Conservation (phyloP, 2,797 vertebrate species). For the Cirrhinus mrigala region DNA sequence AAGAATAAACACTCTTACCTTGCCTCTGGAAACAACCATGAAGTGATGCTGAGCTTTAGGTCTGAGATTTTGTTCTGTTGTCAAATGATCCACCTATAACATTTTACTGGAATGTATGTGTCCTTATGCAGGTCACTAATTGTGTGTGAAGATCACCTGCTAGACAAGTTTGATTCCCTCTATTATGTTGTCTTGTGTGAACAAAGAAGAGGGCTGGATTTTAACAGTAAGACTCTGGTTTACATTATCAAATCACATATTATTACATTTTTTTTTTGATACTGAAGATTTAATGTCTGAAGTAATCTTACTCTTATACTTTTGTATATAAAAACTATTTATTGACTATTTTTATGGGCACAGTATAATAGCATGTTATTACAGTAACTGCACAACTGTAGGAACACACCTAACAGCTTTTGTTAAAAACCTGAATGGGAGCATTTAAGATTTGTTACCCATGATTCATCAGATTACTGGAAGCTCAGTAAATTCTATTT, state of each 20-base stretch:
- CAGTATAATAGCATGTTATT: not conserved
- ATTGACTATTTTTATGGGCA: not conserved
- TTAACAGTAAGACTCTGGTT: not conserved
- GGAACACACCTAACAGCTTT: not conserved
- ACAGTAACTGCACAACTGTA: not conserved
- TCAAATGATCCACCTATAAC: not conserved
- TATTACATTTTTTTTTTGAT: not conserved
- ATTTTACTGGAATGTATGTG: not conserved
- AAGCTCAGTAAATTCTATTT: not conserved
- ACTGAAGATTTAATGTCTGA: not conserved
- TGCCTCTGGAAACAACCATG: not conserved
- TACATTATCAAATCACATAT: not conserved
- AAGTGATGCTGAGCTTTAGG: not conserved
- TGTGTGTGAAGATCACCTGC: not conserved
- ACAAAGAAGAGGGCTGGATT: not conserved
- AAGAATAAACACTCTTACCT: conserved; percentile 17
- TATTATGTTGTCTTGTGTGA: not conserved
- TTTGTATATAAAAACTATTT: not conserved
- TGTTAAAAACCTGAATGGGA: not conserved
- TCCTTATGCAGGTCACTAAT: not conserved
- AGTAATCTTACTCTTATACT: not conserved
- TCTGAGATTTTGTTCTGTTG: conserved; percentile 10
- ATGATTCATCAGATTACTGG: not conserved
- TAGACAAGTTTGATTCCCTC: conserved; percentile 8
- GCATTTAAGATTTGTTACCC: not conserved